phyloP scores from a whole-genome alignment of 2,113 vertebrate genomes.

The Uria aalge region DNA sequence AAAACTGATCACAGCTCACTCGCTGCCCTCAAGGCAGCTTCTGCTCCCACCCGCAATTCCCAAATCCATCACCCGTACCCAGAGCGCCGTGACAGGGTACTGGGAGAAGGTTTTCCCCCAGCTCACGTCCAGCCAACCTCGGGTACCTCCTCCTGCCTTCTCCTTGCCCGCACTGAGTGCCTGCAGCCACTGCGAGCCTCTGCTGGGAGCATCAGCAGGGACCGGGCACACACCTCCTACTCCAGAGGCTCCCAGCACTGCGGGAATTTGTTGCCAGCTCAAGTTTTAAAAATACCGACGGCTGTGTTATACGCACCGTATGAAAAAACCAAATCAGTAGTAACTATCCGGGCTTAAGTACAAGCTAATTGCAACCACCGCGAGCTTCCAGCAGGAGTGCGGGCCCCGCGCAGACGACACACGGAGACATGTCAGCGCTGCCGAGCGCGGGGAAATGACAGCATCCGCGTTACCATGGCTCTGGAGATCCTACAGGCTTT shows the following conservation, averaged over 20 bases:
- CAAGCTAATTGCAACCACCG: neutral
- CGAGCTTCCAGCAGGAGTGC: neutral
- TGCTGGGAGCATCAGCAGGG: neutral
- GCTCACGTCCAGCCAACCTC: fast-evolving
- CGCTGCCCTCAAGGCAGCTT: neutral
- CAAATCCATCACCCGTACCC: neutral
- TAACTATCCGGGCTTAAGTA: neutral
- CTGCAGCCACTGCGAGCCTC: neutral
- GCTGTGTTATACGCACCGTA: neutral
- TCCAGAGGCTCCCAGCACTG: neutral
- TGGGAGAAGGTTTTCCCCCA: neutral
- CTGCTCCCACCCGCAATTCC: neutral
- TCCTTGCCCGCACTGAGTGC: neutral
- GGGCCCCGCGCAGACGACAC: neutral
- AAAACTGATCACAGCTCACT: neutral
- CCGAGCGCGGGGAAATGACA: neutral
- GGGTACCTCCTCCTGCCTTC: neutral
- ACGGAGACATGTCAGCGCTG: neutral
- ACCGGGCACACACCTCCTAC: neutral
- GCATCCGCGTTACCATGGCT: conserved; percentile 5
- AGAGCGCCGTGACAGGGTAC: neutral
- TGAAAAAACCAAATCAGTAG: neutral
- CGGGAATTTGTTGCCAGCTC: neutral
- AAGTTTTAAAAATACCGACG: neutral
- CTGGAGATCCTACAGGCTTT: neutral